Base-by-base conservation (phyloP, 2,888 invertebrate species). In the Anthoptus insignis region DNA sequence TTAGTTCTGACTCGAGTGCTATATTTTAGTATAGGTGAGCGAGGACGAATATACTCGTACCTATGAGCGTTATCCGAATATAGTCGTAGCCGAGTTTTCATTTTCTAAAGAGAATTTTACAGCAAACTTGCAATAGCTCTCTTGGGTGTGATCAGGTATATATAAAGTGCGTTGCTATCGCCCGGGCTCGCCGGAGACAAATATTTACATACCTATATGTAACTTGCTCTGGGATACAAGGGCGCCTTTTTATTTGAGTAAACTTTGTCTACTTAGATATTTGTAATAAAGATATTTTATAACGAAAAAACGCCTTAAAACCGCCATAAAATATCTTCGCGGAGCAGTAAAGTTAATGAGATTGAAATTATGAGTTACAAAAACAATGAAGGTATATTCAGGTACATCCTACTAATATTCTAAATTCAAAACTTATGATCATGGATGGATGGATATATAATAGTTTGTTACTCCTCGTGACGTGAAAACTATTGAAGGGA, bases 91-190 rank as follows among this genome's bases (percentile, higher is more conserved):
- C 19, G n/a, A n/a, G 78, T 83, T 79, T 76, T 66, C 76, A 81
- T 61, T 61, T 61, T 22, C 45, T 16, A 34, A 45, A 45, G 47
- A 61, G 54, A 54, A 54, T 61, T 53, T 60, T 60, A 60, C 53
- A 42, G 45, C 29, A 76, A 84, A 82, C 81, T 81, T 80, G 80
- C 79, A 81, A 88, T 82, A 84, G 81, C 79, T 66, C 87, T 82
- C 87, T 66, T 63, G 87, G 79, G 87, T 60, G 76, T 84, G 77
- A 88, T 87, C 83, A 76, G 86, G 85, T 79, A 83, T 79, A 86
- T 82, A 85, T 86, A 86, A 78, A 81, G 81, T 76, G 76, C 79
- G 81, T 80, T 83, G 84, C 81, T 83, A 84, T 81, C 80, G 78
- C 76, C 75, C 77, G 77, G 78, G 77, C 80, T 78, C 80, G 74